These are phyloP conservation scores for Sogatella furcifera DNA, from an alignment of 1,140 invertebrate species.

Conservation along the genomic window DNA sequence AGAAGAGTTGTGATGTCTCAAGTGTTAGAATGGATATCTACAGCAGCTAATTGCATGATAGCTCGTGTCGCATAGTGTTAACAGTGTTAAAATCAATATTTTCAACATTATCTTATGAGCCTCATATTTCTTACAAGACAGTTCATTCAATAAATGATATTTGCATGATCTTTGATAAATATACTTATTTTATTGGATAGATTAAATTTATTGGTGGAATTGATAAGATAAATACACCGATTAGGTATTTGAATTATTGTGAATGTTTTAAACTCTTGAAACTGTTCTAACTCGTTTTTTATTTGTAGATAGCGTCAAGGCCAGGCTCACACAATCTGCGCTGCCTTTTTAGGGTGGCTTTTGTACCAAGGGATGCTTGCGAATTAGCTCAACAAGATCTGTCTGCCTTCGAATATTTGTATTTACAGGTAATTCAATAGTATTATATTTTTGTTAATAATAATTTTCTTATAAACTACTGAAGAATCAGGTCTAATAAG, in stretches of 20 bases:
- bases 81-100: too few relatives aligned
- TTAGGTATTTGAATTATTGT: background rate
- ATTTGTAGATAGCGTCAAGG: slow-evolving; percentile 67
- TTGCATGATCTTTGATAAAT: too few relatives aligned
- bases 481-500: too few relatives aligned
- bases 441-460: background rate
- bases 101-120: background rate
- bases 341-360: slow-evolving; percentile 78
- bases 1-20: too few relatives aligned
- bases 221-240: background rate
- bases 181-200: too few relatives aligned
- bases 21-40: too few relatives aligned
- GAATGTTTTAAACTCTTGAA: background rate
- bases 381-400: slow-evolving; percentile 71
- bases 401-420: slow-evolving; percentile 80
- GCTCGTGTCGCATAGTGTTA: too few relatives aligned
- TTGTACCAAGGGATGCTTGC: slow-evolving; percentile 74
- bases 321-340: slow-evolving; percentile 79
- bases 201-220: background rate
- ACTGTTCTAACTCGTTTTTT: too few relatives aligned
- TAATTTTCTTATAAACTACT: background rate
- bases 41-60: too few relatives aligned
- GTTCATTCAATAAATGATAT: too few relatives aligned
- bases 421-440: slow-evolving; percentile 46
- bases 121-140: background rate